Evolutionary conservation across 35 echinoderm and acorn worm genomes (phyloP), one percentile per base, ranked within the genome.

Genomic region (Antedon bifida): DNA sequence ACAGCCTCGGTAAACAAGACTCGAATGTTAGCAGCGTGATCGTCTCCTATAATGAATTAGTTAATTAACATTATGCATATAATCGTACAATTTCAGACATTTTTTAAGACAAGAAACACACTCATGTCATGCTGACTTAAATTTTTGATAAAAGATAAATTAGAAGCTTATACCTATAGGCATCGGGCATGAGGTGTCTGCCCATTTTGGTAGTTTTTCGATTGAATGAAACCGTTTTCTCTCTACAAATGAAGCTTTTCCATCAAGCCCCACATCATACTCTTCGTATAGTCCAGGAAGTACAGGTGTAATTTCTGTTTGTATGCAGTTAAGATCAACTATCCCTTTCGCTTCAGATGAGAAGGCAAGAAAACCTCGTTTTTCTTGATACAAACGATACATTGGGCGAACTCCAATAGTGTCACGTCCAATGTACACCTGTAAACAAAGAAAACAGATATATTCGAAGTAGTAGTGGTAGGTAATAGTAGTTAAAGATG

Each of bases 401-500:
- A 91, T 88, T 0, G 92, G 92, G 32, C 92, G 81, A 0, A 96
- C 83, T 19, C 92, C 92, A 78, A 85, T 91, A 3, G 89, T 88
- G 75, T 96, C 92, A 82, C 92, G 83, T 5, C 86, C 92, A 64
- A 96, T 31, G 76, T 81, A 90, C 0, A 96, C 92, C 92, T 96
- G 4, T 42, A 42, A 42, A 42, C n/a, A 42, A 7, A 4, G 38
- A 42, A 4, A 42, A n/a, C n/a, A n/a, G n/a, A n/a, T n/a, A 42
- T 14, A 42, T 7, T 42, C 5, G 38, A 7, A 42, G 14, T 42
- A 4, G 14, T 42, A 42, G n/a, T n/a, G n/a, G n/a, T n/a, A n/a
- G n/a, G n/a, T n/a, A n/a, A n/a, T n/a, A n/a, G n/a, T n/a, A n/a
- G n/a, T n/a, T n/a, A n/a, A n/a, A n/a, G n/a, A n/a, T n/a, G n/a